phyloP scores from a whole-genome alignment of 2,113 vertebrate genomes.

The Nyctereutes procyonoides region DNA sequence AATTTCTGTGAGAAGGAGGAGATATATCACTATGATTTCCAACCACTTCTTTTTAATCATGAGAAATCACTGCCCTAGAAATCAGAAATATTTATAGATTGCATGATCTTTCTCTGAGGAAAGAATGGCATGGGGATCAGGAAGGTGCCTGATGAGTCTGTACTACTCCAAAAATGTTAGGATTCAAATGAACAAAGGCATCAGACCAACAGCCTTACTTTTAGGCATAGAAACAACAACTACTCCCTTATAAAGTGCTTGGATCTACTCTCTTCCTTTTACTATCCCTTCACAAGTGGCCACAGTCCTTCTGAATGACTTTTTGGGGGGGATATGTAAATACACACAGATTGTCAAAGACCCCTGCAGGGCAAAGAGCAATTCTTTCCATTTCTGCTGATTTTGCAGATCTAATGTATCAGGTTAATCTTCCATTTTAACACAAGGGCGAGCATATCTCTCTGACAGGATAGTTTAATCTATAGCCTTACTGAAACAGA shows the following conservation, averaged over 20 bases:
- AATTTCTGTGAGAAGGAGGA: constrained; percentile 25
- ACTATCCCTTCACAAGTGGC: background rate
- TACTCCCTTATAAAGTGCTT: background rate
- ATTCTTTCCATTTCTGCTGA: constrained; percentile 54
- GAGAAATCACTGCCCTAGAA: constrained; percentile 27
- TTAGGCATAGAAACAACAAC: background rate
- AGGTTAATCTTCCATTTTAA: constrained; percentile 42
- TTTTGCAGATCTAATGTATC: constrained; percentile 16
- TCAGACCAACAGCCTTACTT: too few relatives aligned
- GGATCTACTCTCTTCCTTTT: background rate
- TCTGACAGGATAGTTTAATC: constrained; percentile 20
- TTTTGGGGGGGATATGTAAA: background rate
- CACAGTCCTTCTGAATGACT: background rate
- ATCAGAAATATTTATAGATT: constrained; percentile 25
- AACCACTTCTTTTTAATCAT: constrained; percentile 22
- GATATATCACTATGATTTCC: background rate
- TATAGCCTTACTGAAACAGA: background rate
- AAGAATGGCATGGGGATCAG: background rate
- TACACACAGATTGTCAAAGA: constrained; percentile 49
- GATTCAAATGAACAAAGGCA: background rate
- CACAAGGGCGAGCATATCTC: background rate
- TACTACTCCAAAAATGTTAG: background rate
- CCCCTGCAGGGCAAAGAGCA: background rate
- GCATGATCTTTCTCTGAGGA: background rate
- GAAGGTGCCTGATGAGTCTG: background rate